phyloP scores from a whole-genome alignment of 2,113 vertebrate genomes.

The Cavia aperea region DNA sequence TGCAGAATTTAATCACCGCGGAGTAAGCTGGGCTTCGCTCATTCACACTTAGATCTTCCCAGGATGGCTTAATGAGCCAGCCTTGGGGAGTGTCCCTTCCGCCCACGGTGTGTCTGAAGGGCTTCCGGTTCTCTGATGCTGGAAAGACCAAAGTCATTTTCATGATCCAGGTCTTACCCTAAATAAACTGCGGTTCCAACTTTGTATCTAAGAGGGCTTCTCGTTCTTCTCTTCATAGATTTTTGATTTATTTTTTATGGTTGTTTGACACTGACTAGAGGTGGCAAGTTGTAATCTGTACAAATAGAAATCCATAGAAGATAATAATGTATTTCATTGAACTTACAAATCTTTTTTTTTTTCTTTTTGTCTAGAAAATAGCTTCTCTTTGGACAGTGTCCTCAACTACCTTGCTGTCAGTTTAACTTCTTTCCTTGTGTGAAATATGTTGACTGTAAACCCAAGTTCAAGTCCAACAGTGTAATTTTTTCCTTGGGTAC shows the following conservation, averaged over 20 bases:
- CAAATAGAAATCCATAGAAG: neutral
- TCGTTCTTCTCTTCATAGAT: constrained; percentile 49
- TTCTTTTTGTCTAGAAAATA: neutral
- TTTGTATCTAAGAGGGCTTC: constrained; percentile 43
- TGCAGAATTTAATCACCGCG: constrained; percentile 46
- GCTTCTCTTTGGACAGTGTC: neutral
- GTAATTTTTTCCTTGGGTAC: neutral
- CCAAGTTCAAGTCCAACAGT: neutral
- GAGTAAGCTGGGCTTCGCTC: constrained; percentile 33
- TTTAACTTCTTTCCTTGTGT: neutral
- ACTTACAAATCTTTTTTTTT: neutral
- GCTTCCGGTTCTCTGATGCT: constrained; percentile 38
- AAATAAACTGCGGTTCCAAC: constrained; percentile 57
- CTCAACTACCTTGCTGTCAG: neutral
- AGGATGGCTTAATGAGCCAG: constrained; percentile 51
- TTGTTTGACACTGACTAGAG: constrained; percentile 8
- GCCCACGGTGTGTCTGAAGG: constrained; percentile 40
- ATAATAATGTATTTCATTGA: neutral
- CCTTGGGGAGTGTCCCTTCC: constrained; percentile 18
- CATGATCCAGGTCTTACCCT: constrained; percentile 40
- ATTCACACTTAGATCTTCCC: constrained; percentile 24
- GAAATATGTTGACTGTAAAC: neutral
- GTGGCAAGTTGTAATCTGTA: constrained; percentile 35
- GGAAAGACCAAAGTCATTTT: constrained; percentile 45
- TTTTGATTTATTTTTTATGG: constrained; percentile 37